Evolutionary conservation across 2,888 invertebrate species (phyloP), one percentile per base, ranked within the genome.

Genomic region (Neocrepidodera transversa): DNA sequence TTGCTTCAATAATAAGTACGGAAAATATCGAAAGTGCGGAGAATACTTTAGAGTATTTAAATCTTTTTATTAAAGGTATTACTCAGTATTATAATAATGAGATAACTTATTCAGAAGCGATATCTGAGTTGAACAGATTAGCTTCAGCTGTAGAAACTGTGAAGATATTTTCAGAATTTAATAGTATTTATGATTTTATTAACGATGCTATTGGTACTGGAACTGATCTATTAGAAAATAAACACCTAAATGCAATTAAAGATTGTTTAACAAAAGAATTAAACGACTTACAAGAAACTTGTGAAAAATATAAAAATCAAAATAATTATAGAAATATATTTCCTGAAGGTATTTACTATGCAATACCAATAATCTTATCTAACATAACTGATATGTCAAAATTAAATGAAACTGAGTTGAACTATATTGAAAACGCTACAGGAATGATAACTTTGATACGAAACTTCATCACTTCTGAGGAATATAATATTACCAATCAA

Each of bases 361-460:
- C 62, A 16, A 36, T 69, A 3, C 64, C 65, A 3, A 32, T 64
- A 10, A 54, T 71, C 14, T 47, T 68, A 36, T 50, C 47, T 36
- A 65, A 68, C 43, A 57, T 68, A 1, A 13, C 23, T 1, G 45
- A 47, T 14, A 45, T 42, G 3, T 20, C 14, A 2, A 23, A n/a
- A 4, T 10, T 54, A 6, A 26, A 17, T n/a, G 57, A 66, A 43
- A 38, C 55, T 17, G 70, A 69, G 1, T 8, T 64, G 5, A 7
- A 48, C 2, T 71, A 56, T 57, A 51, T 67, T 11, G 28, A 43
- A 18, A 58, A 63, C 32, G 57, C 63, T 14, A 36, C 54, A 11
- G 38, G 36, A 20, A 51, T 63, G 2, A 43, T 71, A 14, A 8
- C 6, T 2, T 13, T 10, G 16, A 16, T 71, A 17, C 55, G 50